Base-by-base conservation (phyloP, 2,797 vertebrate genomes). In the Sylvilagus floridanus region DNA sequence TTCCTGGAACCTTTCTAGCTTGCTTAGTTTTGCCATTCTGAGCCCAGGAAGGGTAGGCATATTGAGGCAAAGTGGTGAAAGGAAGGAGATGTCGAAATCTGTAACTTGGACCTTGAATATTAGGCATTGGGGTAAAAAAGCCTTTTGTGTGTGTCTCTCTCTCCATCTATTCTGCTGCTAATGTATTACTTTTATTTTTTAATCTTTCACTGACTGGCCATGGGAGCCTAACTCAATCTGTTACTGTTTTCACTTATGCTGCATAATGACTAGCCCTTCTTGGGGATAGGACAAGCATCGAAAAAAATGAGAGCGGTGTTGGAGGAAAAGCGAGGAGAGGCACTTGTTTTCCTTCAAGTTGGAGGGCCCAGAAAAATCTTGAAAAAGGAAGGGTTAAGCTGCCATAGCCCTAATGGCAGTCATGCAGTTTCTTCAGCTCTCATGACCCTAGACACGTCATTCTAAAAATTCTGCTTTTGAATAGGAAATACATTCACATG, bases 1-100 rank as follows among this genome's bases (percentile, higher is more conserved):
- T 96, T 96, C 95, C 62, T 91, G 22, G 13, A 85, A 17, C 77
- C 79, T 97, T 96, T 95, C 24, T 96, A 77, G n/a, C 60, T 16
- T 95, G 78, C 91, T 97, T 96, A 93, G 97, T 92, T 98, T 97
- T 96, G 79, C 93, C 92, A 75, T 86, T 93, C 62, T 94, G 83
- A 96, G 94, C 95, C 93, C 72, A 90, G 94, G 81, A 94, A 75
- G 21, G 16, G n/a, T 30, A 86, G 93, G 85, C 77, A 97, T 47
- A 82, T 7, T 93, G 87, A 86, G 8, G 37, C 37, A 77, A 2
- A 96, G 84, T 10, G 54, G 52, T 95, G 89, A 97, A 65, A 93
- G 37, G 79, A 89, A 84, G 47, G 21, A 68, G 22, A 60, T 62
- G 4, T 11, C 84, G 47, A 24, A 90, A 84, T 93, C 37, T 93